Evolutionary conservation across 2,888 invertebrate species (phyloP), one percentile per base, ranked within the genome.

Genomic region (Protophormia terraenovae): DNA sequence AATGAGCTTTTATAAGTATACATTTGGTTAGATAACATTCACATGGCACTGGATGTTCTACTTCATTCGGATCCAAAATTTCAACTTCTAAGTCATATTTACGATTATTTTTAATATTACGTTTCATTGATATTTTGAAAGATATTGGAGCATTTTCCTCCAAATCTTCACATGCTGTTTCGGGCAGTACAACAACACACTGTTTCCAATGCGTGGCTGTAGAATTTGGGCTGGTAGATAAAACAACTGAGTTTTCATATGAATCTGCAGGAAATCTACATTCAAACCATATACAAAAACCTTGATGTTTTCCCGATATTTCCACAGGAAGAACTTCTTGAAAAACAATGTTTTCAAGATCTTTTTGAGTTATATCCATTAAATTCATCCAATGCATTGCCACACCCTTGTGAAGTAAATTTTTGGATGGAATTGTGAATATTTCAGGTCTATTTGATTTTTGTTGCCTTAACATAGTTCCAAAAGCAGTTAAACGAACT

Each of bases 181-280:
- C 91, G 0, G 97, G 97, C 58, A 98, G 92, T 1, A 97, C 94
- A 86, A 98, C 95, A 0, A 98, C 94, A 0, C 98, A 98, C 92
- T 98, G 98, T 90, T 98, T 97, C 98, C 98, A 98, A 93, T 98
- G 98, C 0, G 98, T 98, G 24, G 95, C 93, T 0, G 94, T 94
- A 0, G 94, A 93, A 47, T 94, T 93, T 2, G 98, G 98, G 1
- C 97, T 95, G 0, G 98, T 98, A 69, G 96, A 96, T 89, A 98
- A 95, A 3, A 93, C 93, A 6, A 97, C 94, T 14, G 94, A 93
- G 87, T 94, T 94, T 5, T 89, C 91, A 41, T 91, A 88, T 1
- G 95, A 94, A 19, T 88, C 86, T 75, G 96, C 92, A 3, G 96
- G 96, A 91, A 97, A 97, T 64, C 93, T 93, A 87, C 96, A 96